Evolutionary conservation across 2,113 vertebrate genomes (phyloP), one percentile per base, ranked within the genome.

Genomic region (Tychaedon coryphoeus): DNA sequence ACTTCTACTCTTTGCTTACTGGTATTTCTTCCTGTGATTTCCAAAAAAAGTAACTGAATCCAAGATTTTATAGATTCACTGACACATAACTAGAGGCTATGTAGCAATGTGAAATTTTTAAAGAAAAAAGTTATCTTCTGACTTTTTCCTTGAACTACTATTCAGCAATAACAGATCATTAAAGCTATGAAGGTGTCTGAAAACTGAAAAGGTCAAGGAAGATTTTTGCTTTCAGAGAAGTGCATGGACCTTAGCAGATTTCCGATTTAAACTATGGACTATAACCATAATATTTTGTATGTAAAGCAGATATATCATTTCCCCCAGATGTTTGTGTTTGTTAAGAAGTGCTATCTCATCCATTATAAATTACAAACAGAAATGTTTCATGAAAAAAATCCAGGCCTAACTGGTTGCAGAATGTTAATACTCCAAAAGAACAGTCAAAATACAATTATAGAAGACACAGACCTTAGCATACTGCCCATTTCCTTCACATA

Each of bases 291-390:
- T 31, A 75, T 29, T 66, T 33, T 60, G 24, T 10, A 3, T 31
- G 34, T 53, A 81, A 85, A 17, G 29, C 5, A 60, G 38, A 12
- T 26, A 12, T 8, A 10, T 14, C 24, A 71, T 31, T 70, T 65
- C 51, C 20, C 16, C 0, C 29, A 9, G 7, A 48, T 2, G 28
- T 42, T 42, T 3, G 0, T 5, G 0, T 40, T 65, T 76, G n/a
- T 61, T 67, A 57, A 50, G 45, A 56, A 48, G 33, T 19, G 20
- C 19, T 50, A 47, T 36, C 19, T 57, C 61, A 75, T 38, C 19
- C n/a, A 43, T 40, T 88, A 54, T 17, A 53, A 81, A 25, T 42
- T 36, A 60, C 8, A 92, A 88, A 69, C 6, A 81, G 36, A 85
- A 91, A 67, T 2, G 3, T 17, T 53, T 26, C 3, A 36, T 3